Evolutionary conservation across 2,113 vertebrate genomes (phyloP), one percentile per base, ranked within the genome.

Genomic region (Sprattus sprattus): DNA sequence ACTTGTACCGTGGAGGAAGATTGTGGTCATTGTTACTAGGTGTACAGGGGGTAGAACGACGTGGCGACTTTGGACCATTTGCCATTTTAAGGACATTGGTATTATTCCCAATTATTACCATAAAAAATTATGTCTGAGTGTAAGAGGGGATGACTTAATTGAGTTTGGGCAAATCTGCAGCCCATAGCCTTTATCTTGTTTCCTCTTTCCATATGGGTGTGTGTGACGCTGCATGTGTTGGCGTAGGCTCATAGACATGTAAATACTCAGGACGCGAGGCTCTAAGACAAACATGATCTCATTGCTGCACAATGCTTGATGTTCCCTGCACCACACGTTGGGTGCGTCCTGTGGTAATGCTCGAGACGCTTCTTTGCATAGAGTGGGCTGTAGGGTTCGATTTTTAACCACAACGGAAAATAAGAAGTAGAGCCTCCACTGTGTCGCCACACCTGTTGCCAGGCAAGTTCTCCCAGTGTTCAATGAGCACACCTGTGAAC

Each of bases 371-470:
- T 39, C 13, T 78, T 78, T 39, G 71, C 71, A 78, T 39, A 78
- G 32, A 39, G 71, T 78, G 71, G 28, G 28, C 10, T 39, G 71
- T 78, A 75, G 32, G 15, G 71, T 78, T 16, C 28, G 22, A 2
- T 11, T 15, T 39, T 1, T 78, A 11, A 39, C 71, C 71, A 78
- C 71, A 78, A 39, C 1, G 28, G 2, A 11, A 67, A 28, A 28
- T 1, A 28, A 28, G n/a, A 71, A 18, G 47, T n/a, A n/a, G 80
- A 50, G 39, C 71, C 9, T 85, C 88, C 86, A 85, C 93, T 92
- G 90, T 92, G 86, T 83, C 52, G 81, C 82, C 89, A 45, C 89
- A 91, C 89, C 90, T 90, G 90, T 89, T 86, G 89, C 83, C 67
- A 18, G 88, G 90, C 88, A 52, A 89, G 94, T 94, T 94, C 32